Evolutionary conservation across 2,797 vertebrate genomes (phyloP).

Genomic region (Phataginus tricuspis): DNA sequence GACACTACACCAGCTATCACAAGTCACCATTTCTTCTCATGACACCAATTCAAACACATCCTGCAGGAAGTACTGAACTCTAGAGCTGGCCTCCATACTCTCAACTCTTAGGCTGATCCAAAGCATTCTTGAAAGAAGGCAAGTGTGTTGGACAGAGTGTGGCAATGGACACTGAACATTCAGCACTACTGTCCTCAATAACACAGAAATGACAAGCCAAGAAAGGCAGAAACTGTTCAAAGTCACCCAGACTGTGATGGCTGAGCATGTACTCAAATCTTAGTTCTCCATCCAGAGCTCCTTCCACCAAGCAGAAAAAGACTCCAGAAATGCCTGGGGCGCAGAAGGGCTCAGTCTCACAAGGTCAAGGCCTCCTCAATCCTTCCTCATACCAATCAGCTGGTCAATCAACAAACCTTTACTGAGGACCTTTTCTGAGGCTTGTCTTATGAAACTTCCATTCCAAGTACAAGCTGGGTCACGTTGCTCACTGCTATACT

Average conservation of each 20-base stretch:
- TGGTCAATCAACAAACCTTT: background rate
- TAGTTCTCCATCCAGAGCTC: background rate
- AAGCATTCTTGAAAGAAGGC: background rate
- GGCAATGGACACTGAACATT: background rate
- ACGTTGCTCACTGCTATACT: background rate
- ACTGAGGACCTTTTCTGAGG: slow-evolving; percentile 21
- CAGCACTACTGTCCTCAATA: background rate
- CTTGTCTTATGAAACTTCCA: background rate
- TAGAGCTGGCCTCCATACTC: background rate
- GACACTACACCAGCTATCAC: background rate
- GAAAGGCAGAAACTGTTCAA: background rate
- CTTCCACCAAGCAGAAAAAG: background rate
- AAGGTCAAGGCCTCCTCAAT: background rate
- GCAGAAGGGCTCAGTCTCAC: background rate
- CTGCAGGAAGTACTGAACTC: background rate
- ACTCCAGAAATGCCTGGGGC: background rate
- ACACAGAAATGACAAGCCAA: background rate
- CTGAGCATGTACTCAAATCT: background rate
- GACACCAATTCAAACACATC: background rate
- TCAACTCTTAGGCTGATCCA: background rate
- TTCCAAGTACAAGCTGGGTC: background rate
- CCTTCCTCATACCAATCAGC: background rate
- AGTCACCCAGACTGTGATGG: background rate
- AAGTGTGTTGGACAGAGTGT: background rate
- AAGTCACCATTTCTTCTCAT: background rate